These are phyloP conservation scores for Pentalonia nigronervosa DNA, from an alignment of 1,140 invertebrate species.

Conservation along the genomic window DNA sequence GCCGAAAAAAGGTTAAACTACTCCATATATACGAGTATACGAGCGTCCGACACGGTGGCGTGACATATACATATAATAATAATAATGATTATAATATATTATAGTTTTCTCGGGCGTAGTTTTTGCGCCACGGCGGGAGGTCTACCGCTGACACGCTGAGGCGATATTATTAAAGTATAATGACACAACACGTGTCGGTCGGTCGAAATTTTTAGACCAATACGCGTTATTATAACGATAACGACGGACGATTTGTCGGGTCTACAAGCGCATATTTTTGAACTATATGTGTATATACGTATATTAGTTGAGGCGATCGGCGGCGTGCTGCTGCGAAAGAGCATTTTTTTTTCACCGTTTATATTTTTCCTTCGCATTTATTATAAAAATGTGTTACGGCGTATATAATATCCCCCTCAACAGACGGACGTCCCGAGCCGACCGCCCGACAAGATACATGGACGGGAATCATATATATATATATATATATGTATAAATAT, in stretches of 20 bases:
- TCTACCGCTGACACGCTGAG: neutral
- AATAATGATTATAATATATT: neutral
- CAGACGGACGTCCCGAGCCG: neutral
- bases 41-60: neutral
- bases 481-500: neutral
- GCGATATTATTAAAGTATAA: neutral
- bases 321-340: neutral
- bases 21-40: neutral
- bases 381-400: neutral
- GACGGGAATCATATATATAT: constrained; percentile 2
- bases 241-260: constrained; percentile 38
- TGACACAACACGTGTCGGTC: neutral
- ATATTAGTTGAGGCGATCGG: neutral
- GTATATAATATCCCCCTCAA: neutral
- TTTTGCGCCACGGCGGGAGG: neutral
- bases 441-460: neutral
- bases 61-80: neutral
- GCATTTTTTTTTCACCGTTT: neutral
- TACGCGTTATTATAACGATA: neutral
- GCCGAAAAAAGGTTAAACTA: neutral
- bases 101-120: neutral
- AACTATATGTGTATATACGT: neutral
- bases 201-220: neutral
- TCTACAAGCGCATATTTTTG: neutral
- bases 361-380: neutral